These are phyloP conservation scores for Cristatella mucedo DNA, from an alignment of 2,888 invertebrate genomes.

Conservation along the genomic window DNA sequence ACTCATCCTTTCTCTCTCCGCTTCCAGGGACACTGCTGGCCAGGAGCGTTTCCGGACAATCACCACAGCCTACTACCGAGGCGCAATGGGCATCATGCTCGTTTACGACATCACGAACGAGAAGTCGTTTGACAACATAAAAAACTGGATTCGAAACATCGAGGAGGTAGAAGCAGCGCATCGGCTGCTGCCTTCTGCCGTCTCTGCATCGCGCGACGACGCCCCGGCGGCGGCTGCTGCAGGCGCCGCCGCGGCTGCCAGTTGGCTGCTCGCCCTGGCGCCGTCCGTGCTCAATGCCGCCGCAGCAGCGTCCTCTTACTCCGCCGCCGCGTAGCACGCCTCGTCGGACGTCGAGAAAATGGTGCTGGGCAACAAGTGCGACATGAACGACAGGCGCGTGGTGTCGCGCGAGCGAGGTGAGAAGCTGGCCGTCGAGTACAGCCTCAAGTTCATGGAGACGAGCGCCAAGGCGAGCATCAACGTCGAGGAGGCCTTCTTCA, in stretches of 20 bases:
- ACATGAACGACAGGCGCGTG: constrained; percentile 84
- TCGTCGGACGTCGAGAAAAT: constrained; percentile 97
- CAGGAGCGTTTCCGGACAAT: constrained; percentile 97
- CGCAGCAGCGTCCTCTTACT: too few species aligned
- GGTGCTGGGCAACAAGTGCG: constrained; percentile 94
- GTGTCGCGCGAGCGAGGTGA: constrained; percentile 90
- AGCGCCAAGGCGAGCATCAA: constrained; percentile 94
- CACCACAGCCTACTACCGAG: constrained; percentile 97
- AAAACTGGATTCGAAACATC: constrained; percentile 97
- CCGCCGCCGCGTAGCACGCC: too few species aligned
- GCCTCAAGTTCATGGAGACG: constrained; percentile 97
- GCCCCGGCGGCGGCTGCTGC: too few species aligned
- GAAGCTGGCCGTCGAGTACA: constrained; percentile 91
- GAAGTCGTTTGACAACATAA: constrained; percentile 95
- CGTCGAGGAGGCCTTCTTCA: constrained; percentile 93
- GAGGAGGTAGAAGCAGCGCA: constrained; percentile 72
- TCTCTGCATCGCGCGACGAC: too few species aligned
- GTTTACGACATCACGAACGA: constrained; percentile 98
- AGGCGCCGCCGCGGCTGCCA: too few species aligned
- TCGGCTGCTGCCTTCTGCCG: too few species aligned
- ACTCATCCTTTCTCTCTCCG: too few species aligned
- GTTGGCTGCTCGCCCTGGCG: too few species aligned
- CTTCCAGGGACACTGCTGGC: constrained; percentile 84
- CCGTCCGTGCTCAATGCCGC: too few species aligned
- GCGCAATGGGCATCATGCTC: constrained; percentile 98